A percentile compares a stretch with the other conserved stretches of the same genome.
These are phyloP conservation scores for Helarctos malayanus DNA, from an alignment of 2,797 vertebrate species.

Conservation along the genomic window DNA sequence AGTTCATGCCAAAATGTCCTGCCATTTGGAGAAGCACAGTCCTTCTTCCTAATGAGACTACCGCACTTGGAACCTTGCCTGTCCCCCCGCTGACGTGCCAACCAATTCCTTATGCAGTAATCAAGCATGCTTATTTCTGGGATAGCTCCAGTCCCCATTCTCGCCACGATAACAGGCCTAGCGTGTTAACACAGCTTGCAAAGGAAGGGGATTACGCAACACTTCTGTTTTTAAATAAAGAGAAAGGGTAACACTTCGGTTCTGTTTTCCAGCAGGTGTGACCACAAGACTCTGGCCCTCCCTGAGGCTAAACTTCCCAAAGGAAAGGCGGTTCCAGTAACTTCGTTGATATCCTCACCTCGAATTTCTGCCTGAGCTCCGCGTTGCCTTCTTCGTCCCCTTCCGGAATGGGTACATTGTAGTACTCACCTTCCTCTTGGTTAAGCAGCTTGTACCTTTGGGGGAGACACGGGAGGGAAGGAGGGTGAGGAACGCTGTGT, in stretches of 20 bases:
- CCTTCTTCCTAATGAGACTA: not conserved
- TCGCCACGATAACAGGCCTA: not conserved
- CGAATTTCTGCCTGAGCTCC: constrained; percentile 97
- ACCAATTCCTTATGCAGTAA: accelerated
- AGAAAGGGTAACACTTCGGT: not conserved
- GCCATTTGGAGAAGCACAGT: not conserved
- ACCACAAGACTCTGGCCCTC: not conserved
- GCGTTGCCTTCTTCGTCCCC: constrained; percentile 94
- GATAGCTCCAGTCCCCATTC: not conserved
- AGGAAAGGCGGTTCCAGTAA: not conserved
- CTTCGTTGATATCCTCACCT: constrained; percentile 91
- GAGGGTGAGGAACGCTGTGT: accelerated
- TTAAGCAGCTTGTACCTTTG: constrained; percentile 98
- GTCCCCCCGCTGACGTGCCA: accelerated
- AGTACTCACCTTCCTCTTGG: constrained; percentile 98
- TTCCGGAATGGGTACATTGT: constrained; percentile 98
- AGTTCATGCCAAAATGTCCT: not conserved
- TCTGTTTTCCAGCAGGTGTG: not conserved
- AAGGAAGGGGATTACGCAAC: not conserved
- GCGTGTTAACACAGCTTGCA: not conserved
- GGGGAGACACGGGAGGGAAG: not conserved
- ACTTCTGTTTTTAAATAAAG: not conserved
- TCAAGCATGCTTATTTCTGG: not conserved
- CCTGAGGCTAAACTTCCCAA: not conserved
- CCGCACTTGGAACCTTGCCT: not conserved